Base-by-base conservation (phyloP, 2,113 vertebrate genomes). In the Ammodytes marinus region DNA sequence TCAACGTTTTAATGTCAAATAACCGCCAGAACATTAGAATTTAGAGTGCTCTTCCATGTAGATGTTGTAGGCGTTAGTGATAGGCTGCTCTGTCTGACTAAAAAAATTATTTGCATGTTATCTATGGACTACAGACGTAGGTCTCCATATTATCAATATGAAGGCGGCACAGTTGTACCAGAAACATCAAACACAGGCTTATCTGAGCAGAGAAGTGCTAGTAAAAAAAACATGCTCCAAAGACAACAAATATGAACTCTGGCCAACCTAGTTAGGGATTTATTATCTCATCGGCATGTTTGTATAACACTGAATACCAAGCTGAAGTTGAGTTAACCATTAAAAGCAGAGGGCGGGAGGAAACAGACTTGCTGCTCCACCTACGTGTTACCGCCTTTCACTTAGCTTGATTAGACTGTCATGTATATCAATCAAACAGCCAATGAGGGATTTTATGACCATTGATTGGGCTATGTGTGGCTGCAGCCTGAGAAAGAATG, bases 391-490 rank as follows among this genome's bases (percentile, higher is more conserved):
- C 63, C 45, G 81, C 88, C 89, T 80, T 85, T 87, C 83, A 92
- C 93, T 92, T 80, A 91, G 83, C 88, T 85, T 86, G 90, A 92
- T 93, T 87, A 92, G 46, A 76, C 40, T 9, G 53, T 88, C 77
- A 15, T 74, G 61, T 82, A 82, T 89, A 87, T 92, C 85, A 81
- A 86, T 89, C 87, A 66, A 73, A 74, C 76, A 64, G 87, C 84
- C 89, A 82, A 77, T 74, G 88, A 66, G 58, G 87, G 74, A 57
- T 87, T 90, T 92, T 89, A 93, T 87, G 86, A 86, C 52, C 77
- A 88, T 83, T 71, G 90, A 93, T 87, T 50, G 6, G 11, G 60
- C 59, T 37, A 13, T 50, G 80, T 74, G 66, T 74, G 45, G 74
- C 65, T 65, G 76, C 54, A 35, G 49, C 42, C 14, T 67, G 74